Evolutionary conservation across 2,797 vertebrate genomes (phyloP).

Genomic region (Enteromius trimaculatus): DNA sequence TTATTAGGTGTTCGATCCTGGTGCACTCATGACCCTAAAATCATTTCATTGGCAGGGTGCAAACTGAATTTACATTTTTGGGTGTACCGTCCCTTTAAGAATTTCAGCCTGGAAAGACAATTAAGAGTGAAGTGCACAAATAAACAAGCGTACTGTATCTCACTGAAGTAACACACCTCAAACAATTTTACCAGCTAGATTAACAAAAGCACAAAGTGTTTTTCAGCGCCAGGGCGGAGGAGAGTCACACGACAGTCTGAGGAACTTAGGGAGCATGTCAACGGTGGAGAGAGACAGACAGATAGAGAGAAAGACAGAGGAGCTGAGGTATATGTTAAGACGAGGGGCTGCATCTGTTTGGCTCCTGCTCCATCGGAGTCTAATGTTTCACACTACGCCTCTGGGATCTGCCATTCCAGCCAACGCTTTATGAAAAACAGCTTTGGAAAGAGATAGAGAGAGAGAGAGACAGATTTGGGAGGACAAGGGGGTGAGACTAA

Average conservation of each 20-base stretch:
- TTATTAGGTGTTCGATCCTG: not conserved
- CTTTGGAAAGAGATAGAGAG: constrained; percentile 58
- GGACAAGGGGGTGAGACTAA: constrained; percentile 30
- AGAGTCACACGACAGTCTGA: constrained; percentile 14
- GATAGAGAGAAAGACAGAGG: not conserved
- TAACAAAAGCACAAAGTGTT: not conserved
- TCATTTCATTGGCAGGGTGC: not conserved
- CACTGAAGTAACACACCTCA: not conserved
- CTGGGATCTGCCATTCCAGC: constrained; percentile 71
- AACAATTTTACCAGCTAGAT: not conserved
- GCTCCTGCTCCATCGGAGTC: constrained; percentile 75
- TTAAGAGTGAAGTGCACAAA: not conserved
- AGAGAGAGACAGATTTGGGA: constrained; percentile 8
- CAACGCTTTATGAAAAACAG: constrained; percentile 81
- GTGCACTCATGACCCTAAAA: not conserved
- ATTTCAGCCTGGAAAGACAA: not conserved
- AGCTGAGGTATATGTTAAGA: not conserved
- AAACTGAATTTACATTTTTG: not conserved
- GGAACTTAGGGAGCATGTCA: constrained; percentile 23
- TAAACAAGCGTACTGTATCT: not conserved
- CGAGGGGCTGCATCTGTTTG: constrained; percentile 54
- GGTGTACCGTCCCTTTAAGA: not conserved
- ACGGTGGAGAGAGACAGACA: constrained; percentile 34
- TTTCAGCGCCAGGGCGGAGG: not conserved
- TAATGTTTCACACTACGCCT: constrained; percentile 76